A percentile compares a stretch with the other conserved stretches of the same genome.
Evolutionary conservation across 2,888 invertebrate genomes (phyloP).

Genomic region (Apamea anceps): DNA sequence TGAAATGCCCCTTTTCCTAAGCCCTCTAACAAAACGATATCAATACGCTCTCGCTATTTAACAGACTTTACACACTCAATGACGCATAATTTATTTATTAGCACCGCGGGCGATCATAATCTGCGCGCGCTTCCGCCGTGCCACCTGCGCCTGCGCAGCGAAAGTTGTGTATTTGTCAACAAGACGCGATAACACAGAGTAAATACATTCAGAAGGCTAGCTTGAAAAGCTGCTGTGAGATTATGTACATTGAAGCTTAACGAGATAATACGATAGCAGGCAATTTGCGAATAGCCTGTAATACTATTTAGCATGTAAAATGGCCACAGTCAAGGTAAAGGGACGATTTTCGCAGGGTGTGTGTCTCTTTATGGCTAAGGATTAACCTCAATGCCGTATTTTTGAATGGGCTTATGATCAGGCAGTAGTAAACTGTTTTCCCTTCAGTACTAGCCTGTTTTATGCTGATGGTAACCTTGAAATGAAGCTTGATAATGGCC

Average conservation of each 20-base stretch:
- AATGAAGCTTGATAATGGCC: neutral
- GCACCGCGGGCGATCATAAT: conserved; percentile 74
- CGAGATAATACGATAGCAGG: neutral
- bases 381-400: neutral
- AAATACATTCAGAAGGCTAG: conserved; percentile 37
- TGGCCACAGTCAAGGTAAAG: accelerated
- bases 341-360: too few species aligned
- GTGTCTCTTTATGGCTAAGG: too few species aligned
- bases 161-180: conserved; percentile 86
- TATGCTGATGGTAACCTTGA: neutral
- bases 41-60: conserved; percentile 60
- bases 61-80: conserved; percentile 60
- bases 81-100: conserved; percentile 74
- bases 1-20: neutral
- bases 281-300: neutral
- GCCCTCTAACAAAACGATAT: conserved; percentile 43
- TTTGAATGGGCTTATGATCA: neutral
- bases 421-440: neutral
- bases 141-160: conserved; percentile 82
- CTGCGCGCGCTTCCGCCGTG: conserved; percentile 68
- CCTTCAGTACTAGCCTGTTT: neutral
- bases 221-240: neutral
- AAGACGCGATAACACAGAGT: conserved; percentile 60
- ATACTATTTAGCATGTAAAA: neutral
- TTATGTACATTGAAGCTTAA: neutral